Conservation (phyloP, 2,113 vertebrate genomes). For the Regulus satrapa region DNA sequence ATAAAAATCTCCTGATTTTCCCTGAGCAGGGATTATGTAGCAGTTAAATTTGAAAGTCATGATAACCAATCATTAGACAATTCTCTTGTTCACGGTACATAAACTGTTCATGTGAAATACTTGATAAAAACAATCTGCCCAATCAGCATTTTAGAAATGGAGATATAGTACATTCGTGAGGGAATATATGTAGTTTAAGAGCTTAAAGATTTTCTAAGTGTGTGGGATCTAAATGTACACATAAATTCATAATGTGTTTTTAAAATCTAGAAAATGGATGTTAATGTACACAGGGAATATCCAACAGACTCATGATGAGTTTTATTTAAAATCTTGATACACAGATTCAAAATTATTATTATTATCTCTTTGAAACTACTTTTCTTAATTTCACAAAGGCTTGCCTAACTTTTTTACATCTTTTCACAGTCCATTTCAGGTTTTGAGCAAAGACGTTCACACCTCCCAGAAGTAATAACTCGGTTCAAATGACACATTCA, state of each 20-base stretch:
- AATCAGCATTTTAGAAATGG: neutral
- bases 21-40: neutral
- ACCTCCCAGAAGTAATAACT: slow-evolving; percentile 42
- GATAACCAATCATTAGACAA: neutral
- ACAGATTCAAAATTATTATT: neutral
- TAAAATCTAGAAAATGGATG: neutral
- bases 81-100: neutral
- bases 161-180: neutral
- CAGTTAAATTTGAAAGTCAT: neutral
- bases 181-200: neutral
- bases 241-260: neutral
- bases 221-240: neutral
- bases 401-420: neutral
- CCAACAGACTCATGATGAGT: neutral
- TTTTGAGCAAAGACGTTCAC: slow-evolving; percentile 10
- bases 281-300: neutral
- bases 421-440: neutral
- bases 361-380: neutral
- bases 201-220: neutral
- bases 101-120: neutral
- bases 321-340: neutral
- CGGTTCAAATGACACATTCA: slow-evolving; percentile 4
- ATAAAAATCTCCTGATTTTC: neutral
- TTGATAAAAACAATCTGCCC: neutral
- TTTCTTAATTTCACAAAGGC: neutral